Base-by-base conservation (phyloP, 2,113 vertebrate species). In the Nannobrachium achirus region DNA sequence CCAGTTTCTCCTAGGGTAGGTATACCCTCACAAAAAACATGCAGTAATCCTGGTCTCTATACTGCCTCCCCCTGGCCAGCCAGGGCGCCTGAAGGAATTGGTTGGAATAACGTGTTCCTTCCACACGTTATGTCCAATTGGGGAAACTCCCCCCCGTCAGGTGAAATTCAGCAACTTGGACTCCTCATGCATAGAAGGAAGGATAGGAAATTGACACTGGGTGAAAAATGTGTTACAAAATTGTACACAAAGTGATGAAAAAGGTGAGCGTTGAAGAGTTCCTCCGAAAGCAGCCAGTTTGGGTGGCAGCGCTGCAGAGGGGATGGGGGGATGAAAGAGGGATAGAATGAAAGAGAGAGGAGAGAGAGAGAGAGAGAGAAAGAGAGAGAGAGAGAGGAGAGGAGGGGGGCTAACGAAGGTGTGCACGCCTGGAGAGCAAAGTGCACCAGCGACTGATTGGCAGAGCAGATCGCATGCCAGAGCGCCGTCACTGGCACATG, bases 401-500 rank as follows among this genome's bases (percentile, higher is more conserved):
- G 5, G 39, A 0, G 2, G 40, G 10, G 40, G 10, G 15, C 0
- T 11, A 59, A 40, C 33, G 46, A 4, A n/a, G 6, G 46, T 14
- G 13, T 48, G 46, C 10, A 48, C 4, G 46, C n/a, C 6, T 48
- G 46, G 3, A 5, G 25, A 33, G 25, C 25, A 33, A 33, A 33
- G 25, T 33, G 25, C 25, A 33, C 25, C 25, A n/a, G 46, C 5
- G 80, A 76, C 81, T 82, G 88, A 88, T 50, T 86, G 88, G 79
- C 84, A 86, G 81, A 19, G 67, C 64, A 81, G 79, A 82, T 89
- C 66, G 14, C 59, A 60, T 85, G 82, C 84, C 84, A 88, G 79
- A 71, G 73, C 52, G 51, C 76, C 82, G 80, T 76, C 80, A 80
- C 73, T 52, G 67, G 50, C 55, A 65, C 79, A 76, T 78, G 82